These are phyloP conservation scores for Chrysogorgia sp. DNA, from an alignment of 92 coral and sea anemone genomes.

Conservation along the genomic window DNA sequence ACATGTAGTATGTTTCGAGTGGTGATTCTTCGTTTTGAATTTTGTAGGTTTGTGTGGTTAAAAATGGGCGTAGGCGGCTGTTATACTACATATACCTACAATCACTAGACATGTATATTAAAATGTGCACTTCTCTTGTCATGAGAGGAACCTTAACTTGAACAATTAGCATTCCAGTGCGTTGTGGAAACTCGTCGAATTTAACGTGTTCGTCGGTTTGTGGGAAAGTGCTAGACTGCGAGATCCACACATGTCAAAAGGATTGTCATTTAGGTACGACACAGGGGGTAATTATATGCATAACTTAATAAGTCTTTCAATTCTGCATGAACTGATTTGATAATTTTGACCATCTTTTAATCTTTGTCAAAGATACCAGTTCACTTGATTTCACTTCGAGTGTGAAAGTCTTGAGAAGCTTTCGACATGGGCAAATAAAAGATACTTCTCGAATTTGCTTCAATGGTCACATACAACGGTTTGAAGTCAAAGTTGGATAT, in stretches of 20 bases:
- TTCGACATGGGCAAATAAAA: too few relatives aligned
- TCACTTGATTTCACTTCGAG: too few relatives aligned
- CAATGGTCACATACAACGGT: too few relatives aligned
- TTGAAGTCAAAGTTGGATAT: too few relatives aligned
- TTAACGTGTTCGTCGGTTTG: constrained; percentile 78
- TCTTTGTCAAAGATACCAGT: too few relatives aligned
- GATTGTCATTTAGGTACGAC: constrained; percentile 80
- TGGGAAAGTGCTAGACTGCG: constrained; percentile 81
- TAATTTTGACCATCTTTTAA: background rate
- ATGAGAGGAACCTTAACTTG: constrained; percentile 29
- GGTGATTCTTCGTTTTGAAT: too few relatives aligned
- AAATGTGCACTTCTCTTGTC: background rate
- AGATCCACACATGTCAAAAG: constrained; percentile 67
- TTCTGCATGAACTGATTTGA: too few relatives aligned
- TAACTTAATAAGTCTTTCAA: background rate
- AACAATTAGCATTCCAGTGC: constrained; percentile 65
- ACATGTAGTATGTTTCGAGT: too few relatives aligned
- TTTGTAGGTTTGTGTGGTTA: too few relatives aligned
- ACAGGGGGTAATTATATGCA: background rate
- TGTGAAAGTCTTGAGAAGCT: too few relatives aligned
- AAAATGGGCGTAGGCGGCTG: too few relatives aligned
- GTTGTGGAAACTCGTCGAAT: constrained; percentile 79
- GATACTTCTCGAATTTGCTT: too few relatives aligned
- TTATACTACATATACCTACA: background rate
- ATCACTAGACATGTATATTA: background rate